Evolutionary conservation across 1,140 invertebrate species (phyloP), one percentile per base, ranked within the genome.

Genomic region (Drosophila baimaii): DNA sequence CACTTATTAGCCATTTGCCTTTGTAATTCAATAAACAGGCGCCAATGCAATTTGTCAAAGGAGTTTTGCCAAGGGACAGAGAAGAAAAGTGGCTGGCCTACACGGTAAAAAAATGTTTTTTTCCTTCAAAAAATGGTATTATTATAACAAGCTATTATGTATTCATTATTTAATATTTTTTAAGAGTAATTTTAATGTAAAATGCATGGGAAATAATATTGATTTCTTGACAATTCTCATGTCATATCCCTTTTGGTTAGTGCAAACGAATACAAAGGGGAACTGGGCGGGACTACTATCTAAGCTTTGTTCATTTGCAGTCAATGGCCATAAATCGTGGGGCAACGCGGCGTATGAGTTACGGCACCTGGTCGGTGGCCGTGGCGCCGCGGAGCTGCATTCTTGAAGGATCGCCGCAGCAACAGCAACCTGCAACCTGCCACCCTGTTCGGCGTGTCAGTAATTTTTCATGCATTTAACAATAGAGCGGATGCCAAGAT

Each of bases 381-480:
- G 5, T 25, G 4, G 31, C 9, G 21, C n/a, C n/a, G 9, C 13
- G 19, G 19, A 1, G 27, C 21, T 35, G 23, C 49, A 37, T 55
- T 27, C 33, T 57, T 21, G 44, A 55, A 56, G 72, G 47, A 66
- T 68, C 25, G 6, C n/a, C 66, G 35, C 61, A 64, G 55, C 65
- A 47, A 13, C 44, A 47, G n/a, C 31, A 33, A 33, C 31, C 31
- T 33, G 49, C 17, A 52, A 23, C 29, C 51, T 54, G 51, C 51
- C 51, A 52, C 7, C 29, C 49, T 10, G 12, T 13, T 15, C 4
- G 29, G 19, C 71, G 59, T 69, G 83, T 77, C 66, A 70, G 83
- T 80, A 79, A 86, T 86, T 89, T 86, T 88, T 88, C 84, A 88
- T 83, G 71, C 84, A 89, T 77, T 89, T 89, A 88, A 88, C 83